phyloP scores from a whole-genome alignment of 2,888 invertebrate species.

The Nomada flava region DNA sequence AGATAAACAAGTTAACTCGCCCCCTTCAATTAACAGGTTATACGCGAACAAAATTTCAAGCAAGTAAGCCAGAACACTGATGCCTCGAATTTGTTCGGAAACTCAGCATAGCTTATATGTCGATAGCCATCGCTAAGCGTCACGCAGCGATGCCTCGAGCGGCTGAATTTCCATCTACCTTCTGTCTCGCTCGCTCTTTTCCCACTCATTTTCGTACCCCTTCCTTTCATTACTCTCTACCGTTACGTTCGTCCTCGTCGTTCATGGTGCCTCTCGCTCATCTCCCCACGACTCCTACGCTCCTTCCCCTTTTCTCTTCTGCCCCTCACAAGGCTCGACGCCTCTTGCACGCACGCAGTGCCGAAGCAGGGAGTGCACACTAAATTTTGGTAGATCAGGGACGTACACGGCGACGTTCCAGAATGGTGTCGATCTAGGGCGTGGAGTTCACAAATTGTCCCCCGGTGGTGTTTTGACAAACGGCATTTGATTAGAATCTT shows the following conservation, averaged over 20 bases:
- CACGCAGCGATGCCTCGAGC: slow-evolving; percentile 58
- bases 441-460: slow-evolving; percentile 15
- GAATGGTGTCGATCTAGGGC: slow-evolving; percentile 30
- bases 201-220: slow-evolving; percentile 49
- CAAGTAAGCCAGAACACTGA: too few relatives aligned
- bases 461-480: slow-evolving; percentile 19
- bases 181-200: slow-evolving; percentile 42
- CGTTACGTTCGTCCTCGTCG: slow-evolving; percentile 28
- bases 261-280: background rate
- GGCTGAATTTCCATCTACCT: slow-evolving; percentile 57
- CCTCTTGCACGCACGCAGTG: slow-evolving; percentile 66
- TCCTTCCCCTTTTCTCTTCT: slow-evolving; percentile 25
- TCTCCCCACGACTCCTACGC: slow-evolving; percentile 56
- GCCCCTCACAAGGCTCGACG: slow-evolving; percentile 30
- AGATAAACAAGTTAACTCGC: too few relatives aligned
- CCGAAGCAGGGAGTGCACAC: slow-evolving; percentile 55
- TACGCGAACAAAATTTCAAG: background rate
- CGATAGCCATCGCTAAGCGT: slow-evolving; percentile 45
- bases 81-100: slow-evolving; percentile 15
- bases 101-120: slow-evolving; percentile 16
- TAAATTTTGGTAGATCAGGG: slow-evolving; percentile 61
- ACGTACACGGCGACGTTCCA: slow-evolving; percentile 32
- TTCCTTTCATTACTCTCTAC: slow-evolving; percentile 44
- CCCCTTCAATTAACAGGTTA: too few relatives aligned
- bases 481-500: slow-evolving; percentile 13